Percentiles rank a stretch among this genome's conserved stretches.
Evolutionary conservation across 2,888 invertebrate species (phyloP).

Genomic region (Tipula vernalis): DNA sequence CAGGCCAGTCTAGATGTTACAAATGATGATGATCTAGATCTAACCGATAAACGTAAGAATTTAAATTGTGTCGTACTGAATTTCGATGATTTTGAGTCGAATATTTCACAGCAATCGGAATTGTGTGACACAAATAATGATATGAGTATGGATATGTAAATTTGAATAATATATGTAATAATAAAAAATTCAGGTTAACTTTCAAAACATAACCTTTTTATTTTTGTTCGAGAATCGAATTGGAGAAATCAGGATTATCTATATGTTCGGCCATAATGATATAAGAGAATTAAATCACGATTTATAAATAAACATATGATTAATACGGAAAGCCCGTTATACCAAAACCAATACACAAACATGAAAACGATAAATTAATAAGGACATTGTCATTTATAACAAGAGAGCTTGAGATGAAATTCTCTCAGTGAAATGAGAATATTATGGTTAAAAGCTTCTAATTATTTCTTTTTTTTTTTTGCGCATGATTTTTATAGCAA

Average conservation of each 20-base stretch:
- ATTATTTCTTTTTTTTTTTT: not conserved
- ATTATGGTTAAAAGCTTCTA: not conserved
- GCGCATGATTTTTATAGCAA: not conserved
- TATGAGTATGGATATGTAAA: constrained; percentile 30
- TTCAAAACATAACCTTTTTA: no score
- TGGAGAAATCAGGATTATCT: not conserved
- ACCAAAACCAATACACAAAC: not conserved
- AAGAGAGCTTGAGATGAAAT: not conserved
- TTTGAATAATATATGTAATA: not conserved
- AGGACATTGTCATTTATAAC: not conserved
- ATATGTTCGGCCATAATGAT: not conserved
- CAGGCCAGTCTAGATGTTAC: constrained; percentile 8
- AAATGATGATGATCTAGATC: not conserved
- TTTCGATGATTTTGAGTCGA: constrained; percentile 28
- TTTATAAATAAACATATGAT: constrained; percentile 4
- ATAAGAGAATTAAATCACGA: not conserved
- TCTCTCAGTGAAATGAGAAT: not conserved
- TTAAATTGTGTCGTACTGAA: constrained; percentile 24
- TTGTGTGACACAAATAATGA: constrained; percentile 21
- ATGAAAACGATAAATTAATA: not conserved
- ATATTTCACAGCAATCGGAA: constrained; percentile 21
- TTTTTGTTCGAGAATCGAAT: not conserved
- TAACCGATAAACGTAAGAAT: not conserved
- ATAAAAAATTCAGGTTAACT: not conserved
- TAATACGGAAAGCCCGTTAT: not conserved